These are phyloP conservation scores for Cebidichthys violaceus DNA, from an alignment of 2,113 vertebrate species.

Conservation along the genomic window DNA sequence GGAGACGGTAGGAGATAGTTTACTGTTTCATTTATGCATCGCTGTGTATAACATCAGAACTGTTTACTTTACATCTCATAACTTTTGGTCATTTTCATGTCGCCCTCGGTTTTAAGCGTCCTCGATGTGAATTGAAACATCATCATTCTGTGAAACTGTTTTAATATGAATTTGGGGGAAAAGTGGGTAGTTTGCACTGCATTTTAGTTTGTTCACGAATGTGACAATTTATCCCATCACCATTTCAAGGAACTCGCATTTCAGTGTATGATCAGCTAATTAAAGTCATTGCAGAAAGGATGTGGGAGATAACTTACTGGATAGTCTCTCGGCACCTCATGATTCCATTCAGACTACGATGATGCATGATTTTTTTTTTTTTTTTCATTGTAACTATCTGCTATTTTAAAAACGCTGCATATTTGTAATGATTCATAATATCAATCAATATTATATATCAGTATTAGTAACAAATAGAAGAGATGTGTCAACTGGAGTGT, in stretches of 20 bases:
- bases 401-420: too few species aligned
- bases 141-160: not conserved
- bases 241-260: not conserved
- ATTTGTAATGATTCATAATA: too few species aligned
- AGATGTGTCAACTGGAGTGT: too few species aligned
- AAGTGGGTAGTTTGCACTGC: not conserved
- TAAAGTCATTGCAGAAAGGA: not conserved
- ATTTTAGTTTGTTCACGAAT: not conserved
- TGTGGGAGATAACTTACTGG: not conserved
- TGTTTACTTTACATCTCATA: not conserved
- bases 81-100: not conserved
- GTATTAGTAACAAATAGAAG: too few species aligned
- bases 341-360: too few species aligned
- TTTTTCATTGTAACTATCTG: too few species aligned
- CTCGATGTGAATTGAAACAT: not conserved
- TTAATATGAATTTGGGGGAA: not conserved
- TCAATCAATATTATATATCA: too few species aligned
- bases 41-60: not conserved
- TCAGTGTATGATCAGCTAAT: not conserved
- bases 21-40: not conserved
- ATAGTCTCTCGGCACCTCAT: not conserved
- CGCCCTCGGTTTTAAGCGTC: not conserved
- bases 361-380: too few species aligned
- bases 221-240: not conserved
- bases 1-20: conserved; percentile 85